These are phyloP conservation scores for Cantharis rufa DNA, from an alignment of 2,888 invertebrate genomes.

Conservation along the genomic window DNA sequence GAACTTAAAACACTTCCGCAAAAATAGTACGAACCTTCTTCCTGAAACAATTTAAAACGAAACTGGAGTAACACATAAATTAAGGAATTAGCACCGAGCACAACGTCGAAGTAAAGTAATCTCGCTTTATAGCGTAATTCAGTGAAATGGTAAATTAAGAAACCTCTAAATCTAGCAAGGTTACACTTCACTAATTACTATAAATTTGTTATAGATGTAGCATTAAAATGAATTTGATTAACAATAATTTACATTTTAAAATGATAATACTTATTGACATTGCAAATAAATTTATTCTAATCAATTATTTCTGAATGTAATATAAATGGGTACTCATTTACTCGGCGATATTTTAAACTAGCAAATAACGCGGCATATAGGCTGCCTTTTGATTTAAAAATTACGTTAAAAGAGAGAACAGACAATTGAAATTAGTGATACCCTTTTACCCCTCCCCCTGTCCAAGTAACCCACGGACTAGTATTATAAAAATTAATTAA, in stretches of 20 bases:
- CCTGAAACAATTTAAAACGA: conserved; percentile 17
- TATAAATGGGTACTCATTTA: neutral
- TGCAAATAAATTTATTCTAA: neutral
- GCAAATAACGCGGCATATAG: no score
- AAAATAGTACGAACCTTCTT: conserved; percentile 9
- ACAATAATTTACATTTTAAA: neutral
- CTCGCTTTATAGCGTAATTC: conserved; percentile 30
- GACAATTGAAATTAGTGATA: no score
- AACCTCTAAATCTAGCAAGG: conserved; percentile 27
- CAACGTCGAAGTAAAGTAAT: conserved; percentile 31
- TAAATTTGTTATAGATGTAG: conserved; percentile 28
- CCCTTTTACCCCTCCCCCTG: no score
- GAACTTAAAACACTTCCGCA: conserved; percentile 2
- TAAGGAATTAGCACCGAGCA: conserved; percentile 29
- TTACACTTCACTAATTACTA: conserved; percentile 26
- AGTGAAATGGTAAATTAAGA: conserved; percentile 28
- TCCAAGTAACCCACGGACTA: no score
- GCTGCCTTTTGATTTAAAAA: no score
- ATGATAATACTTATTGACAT: neutral
- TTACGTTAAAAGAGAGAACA: no score
- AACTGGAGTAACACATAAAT: conserved; percentile 29
- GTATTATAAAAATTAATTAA: no score
- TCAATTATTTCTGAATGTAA: no score
- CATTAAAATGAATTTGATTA: conserved; percentile 2
- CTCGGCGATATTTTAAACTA: no score